These are phyloP conservation scores for Trinectes maculatus DNA, from an alignment of 2,113 vertebrate genomes.

Conservation along the genomic window DNA sequence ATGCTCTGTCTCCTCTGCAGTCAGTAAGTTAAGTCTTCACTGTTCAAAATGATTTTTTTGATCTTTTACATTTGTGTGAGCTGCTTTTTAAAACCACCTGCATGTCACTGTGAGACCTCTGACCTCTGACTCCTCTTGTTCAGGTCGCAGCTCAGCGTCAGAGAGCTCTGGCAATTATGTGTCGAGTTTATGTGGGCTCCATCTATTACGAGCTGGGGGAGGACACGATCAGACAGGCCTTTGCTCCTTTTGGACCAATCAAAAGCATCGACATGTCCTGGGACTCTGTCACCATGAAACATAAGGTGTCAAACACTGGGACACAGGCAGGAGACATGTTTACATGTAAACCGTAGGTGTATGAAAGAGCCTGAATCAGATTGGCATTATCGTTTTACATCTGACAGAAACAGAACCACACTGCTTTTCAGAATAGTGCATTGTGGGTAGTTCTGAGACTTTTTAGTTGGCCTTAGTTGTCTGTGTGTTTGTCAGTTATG, in stretches of 20 bases:
- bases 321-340: no score
- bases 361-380: no score
- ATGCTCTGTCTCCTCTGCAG: constrained; percentile 96
- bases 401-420: no score
- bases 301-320: constrained; percentile 84
- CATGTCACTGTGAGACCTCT: not conserved
- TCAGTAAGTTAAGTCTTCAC: no score
- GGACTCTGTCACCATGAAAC: constrained; percentile 97
- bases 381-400: no score
- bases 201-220: constrained; percentile 97
- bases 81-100: no score
- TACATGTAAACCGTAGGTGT: no score
- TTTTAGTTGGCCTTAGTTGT: no score
- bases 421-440: no score
- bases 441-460: no score
- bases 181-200: constrained; percentile 94
- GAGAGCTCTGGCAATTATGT: constrained; percentile 96
- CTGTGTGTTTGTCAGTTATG: not conserved
- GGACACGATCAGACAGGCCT: constrained; percentile 95
- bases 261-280: constrained; percentile 98
- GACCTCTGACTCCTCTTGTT: not conserved
- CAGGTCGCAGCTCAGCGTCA: constrained; percentile 96
- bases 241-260: constrained; percentile 94
- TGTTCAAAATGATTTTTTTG: no score
- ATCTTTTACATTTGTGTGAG: no score